Conservation (phyloP, 2,113 vertebrate genomes). For the Chamaetylas fuelleborni region DNA sequence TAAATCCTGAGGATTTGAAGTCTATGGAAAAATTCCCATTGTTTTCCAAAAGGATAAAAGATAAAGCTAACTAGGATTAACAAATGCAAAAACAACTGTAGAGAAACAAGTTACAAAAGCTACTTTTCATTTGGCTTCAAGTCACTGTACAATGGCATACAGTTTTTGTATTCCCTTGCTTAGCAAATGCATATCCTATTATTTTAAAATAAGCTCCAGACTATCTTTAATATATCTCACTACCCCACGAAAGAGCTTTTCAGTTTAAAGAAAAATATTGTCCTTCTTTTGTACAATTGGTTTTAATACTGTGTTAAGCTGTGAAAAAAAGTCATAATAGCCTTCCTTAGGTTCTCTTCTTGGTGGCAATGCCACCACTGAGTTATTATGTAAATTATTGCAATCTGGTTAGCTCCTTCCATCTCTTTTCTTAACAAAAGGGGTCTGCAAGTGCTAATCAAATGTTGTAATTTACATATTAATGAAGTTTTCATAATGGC, state of each 20-base stretch:
- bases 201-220: slow-evolving; percentile 4
- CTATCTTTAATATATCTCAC: slow-evolving; percentile 6
- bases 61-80: not conserved
- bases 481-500: slow-evolving; percentile 80
- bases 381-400: slow-evolving; percentile 83
- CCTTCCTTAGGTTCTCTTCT: slow-evolving; percentile 63
- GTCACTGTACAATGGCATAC: not conserved
- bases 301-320: slow-evolving; percentile 62
- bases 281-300: slow-evolving; percentile 41
- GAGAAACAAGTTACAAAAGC: not conserved
- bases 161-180: not conserved
- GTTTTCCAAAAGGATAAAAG: not conserved
- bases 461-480: slow-evolving; percentile 84
- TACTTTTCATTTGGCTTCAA: not conserved
- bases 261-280: slow-evolving; percentile 72
- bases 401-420: slow-evolving; percentile 81
- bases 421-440: slow-evolving; percentile 77
- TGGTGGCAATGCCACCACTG: slow-evolving; percentile 68
- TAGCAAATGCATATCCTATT: not conserved
- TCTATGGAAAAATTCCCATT: not conserved
- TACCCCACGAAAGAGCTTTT: not conserved
- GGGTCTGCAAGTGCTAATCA: slow-evolving; percentile 81
- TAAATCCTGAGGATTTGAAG: not conserved
- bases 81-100: not conserved
- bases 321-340: slow-evolving; percentile 59